Evolutionary conservation across 2,113 vertebrate species (phyloP).

Genomic region (Dicrurus megarhynchus): DNA sequence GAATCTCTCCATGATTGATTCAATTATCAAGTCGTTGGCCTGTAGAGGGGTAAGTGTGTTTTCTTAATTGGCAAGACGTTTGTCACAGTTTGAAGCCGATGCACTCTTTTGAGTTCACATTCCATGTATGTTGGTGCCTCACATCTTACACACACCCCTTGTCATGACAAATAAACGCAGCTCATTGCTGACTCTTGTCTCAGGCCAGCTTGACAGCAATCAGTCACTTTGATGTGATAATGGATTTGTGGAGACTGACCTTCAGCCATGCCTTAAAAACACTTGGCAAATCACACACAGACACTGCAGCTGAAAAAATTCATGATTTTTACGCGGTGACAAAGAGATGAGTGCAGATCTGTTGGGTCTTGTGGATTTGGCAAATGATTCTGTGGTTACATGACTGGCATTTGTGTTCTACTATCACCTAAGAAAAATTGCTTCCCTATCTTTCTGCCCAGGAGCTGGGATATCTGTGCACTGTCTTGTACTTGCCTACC

Average conservation of each 20-base stretch:
- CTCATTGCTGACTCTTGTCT: background rate
- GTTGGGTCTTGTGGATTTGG: background rate
- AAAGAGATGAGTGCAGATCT: background rate
- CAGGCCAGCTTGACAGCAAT: background rate
- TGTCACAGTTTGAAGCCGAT: background rate
- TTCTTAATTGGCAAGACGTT: fast-evolving
- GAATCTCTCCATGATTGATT: background rate
- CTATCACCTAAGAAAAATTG: background rate
- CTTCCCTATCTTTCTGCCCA: background rate
- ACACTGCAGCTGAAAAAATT: background rate
- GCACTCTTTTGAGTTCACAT: background rate
- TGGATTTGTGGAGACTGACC: background rate
- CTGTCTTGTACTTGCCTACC: background rate
- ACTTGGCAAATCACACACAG: background rate
- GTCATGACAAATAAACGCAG: background rate
- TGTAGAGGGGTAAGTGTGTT: background rate
- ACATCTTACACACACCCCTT: background rate
- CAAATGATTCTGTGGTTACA: background rate
- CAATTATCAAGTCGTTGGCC: background rate
- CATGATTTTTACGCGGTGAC: background rate
- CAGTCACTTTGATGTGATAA: background rate
- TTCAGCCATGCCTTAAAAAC: background rate
- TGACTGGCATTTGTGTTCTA: background rate
- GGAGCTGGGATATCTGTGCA: background rate
- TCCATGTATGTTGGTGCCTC: background rate